Evolutionary conservation across 2,888 invertebrate genomes (phyloP).

Genomic region (Copidosoma aretas): DNA sequence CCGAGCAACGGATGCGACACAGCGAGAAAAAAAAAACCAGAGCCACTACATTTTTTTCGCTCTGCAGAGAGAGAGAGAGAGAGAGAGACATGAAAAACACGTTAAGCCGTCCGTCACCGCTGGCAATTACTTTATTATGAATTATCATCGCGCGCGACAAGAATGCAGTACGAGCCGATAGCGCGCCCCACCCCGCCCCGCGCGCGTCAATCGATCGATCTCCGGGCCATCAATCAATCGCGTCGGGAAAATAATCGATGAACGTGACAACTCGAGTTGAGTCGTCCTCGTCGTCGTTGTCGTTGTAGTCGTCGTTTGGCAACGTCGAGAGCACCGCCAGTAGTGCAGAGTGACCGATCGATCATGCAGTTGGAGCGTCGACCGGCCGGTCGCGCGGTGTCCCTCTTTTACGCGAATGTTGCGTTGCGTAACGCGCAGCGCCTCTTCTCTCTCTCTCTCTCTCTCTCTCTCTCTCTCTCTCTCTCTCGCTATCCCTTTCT

Average conservation of each 20-base stretch:
- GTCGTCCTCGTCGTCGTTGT: slow-evolving; percentile 10
- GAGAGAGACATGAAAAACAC: slow-evolving; percentile 25
- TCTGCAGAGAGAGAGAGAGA: too few relatives aligned
- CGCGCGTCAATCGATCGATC: slow-evolving; percentile 55
- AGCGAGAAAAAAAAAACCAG: background rate
- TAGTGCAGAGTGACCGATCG: too few relatives aligned
- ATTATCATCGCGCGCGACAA: slow-evolving; percentile 32
- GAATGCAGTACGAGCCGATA: slow-evolving; percentile 21
- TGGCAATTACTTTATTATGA: slow-evolving; percentile 36
- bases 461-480: slow-evolving; percentile 17
- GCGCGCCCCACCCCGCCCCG: background rate
- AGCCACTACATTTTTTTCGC: too few relatives aligned
- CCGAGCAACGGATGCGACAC: too few relatives aligned
- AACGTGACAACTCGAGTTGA: slow-evolving; percentile 56
- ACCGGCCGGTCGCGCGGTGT: slow-evolving; percentile 21
- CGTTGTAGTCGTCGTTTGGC: too few relatives aligned
- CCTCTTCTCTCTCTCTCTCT: background rate
- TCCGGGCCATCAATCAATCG: slow-evolving; percentile 58
- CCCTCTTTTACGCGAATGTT: slow-evolving; percentile 5
- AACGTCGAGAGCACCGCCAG: too few relatives aligned
- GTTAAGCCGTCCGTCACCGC: slow-evolving; percentile 30
- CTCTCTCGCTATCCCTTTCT: too few relatives aligned
- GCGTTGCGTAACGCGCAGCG: too few relatives aligned
- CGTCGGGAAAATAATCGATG: slow-evolving; percentile 60
- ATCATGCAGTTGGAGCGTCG: slow-evolving; percentile 4